phyloP scores from a whole-genome alignment of 2,888 invertebrate species.

The Ormyrus thymus region DNA sequence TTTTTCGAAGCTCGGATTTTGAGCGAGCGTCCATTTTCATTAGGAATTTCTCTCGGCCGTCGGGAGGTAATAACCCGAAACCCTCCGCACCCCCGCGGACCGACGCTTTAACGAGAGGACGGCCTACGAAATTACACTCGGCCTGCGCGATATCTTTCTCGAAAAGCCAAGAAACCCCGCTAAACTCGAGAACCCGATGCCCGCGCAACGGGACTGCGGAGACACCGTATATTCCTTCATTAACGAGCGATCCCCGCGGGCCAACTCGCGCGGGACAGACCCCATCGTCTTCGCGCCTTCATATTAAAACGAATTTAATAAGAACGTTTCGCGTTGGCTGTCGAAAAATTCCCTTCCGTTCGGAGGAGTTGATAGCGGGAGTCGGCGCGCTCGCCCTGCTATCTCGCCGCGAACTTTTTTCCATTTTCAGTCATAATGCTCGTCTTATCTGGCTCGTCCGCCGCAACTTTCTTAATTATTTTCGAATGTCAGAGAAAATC shows the following conservation, averaged over 20 bases:
- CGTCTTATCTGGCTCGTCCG: neutral
- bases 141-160: neutral
- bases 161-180: conserved; percentile 12
- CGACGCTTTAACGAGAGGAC: conserved; percentile 50
- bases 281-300: no score
- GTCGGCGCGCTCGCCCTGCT: conserved; percentile 11
- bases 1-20: no score
- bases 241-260: conserved; percentile 42
- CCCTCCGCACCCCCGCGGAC: conserved; percentile 20
- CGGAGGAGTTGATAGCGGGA: conserved; percentile 2
- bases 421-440: conserved; percentile 6
- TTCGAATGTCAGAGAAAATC: conserved; percentile 22
- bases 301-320: conserved; percentile 53
- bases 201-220: conserved; percentile 43
- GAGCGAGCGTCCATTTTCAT: conserved; percentile 44
- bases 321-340: conserved; percentile 37
- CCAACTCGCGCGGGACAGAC: no score
- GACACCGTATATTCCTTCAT: conserved; percentile 56
- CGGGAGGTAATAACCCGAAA: conserved; percentile 19
- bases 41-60: conserved; percentile 25
- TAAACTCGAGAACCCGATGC: conserved; percentile 52
- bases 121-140: conserved; percentile 60
- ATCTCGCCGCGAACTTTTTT: conserved; percentile 30
- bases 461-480: conserved; percentile 47
- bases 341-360: no score